Evolutionary conservation across 2,113 vertebrate species (phyloP), one percentile per base, ranked within the genome.

Genomic region (Xenopus borealis): DNA sequence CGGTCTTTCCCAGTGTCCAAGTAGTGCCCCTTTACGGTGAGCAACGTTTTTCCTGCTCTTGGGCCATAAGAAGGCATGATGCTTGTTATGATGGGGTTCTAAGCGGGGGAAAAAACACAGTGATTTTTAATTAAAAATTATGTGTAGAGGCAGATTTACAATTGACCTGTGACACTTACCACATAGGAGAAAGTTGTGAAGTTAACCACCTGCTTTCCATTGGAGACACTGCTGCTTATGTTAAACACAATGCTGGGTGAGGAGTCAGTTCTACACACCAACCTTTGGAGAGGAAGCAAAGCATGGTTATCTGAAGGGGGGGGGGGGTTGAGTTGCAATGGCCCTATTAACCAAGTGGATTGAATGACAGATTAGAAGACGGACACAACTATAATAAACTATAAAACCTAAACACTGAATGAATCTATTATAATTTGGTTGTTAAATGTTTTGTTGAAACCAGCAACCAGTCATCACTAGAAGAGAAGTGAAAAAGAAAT

Each of bases 41-140:
- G 87, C 86, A 96, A 84, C 11, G 96, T 96, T 82, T 91, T 93
- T 52, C 97, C 97, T 67, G 93, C 94, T 79, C 94, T 94, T 0
- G 96, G 95, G 27, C 97, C 97, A 11, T 95, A 95, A 7, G 80
- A 89, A 1, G 97, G 97, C 78, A 92, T 95, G 83, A 99, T 94
- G 72, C 88, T 92, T 55, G 84, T 89, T 84, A 99, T 93, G 67
- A 88, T 72, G 18, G 96, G 95, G 80, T 96, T 90, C 97, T 99
- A 76, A 77, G 20, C 27, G 0, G 50, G 5, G 82, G 27, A 82
- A 0, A 80, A 14, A 82, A 27, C 23, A 27, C 14, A 33, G 40
- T 61, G 13, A 23, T 46, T 45, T 44, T 2, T 40, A 7, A 0
- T 0, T n/a, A 8, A n/a, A 17, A 61, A 27, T 27, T 27, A 27